Base-by-base conservation (phyloP, 2,888 invertebrate species). In the Sepioteuthis lessoniana region DNA sequence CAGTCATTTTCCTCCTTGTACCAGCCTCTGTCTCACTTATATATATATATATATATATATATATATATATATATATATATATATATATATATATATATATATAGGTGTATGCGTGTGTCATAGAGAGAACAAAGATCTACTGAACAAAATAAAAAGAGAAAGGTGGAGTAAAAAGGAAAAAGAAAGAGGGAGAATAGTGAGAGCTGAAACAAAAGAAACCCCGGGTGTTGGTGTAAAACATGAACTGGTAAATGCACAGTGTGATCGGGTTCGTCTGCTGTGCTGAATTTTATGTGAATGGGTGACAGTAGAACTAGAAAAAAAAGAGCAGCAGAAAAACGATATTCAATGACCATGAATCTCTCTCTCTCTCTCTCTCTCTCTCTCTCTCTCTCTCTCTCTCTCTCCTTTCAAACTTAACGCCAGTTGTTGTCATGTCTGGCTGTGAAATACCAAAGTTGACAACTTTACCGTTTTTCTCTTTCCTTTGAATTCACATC, bases 271-370 rank as follows among this genome's bases (percentile, higher is more conserved):
- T 76, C 76, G 76, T 76, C 76, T 76, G n/a, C n/a, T 76, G n/a
- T 35, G 76, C 13, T 35, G 76, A 76, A 76, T 76, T 42, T 21
- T 76, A 76, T 76, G 76, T n/a, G n/a, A 35, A 76, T 76, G 76
- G n/a, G 76, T 16, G 76, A 76, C 31, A 76, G 76, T 31, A 35
- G 19, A n/a, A 76, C 13, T 3, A 76, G n/a, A 16, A 10, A 76
- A n/a, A 76, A 76, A 76, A n/a, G n/a, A n/a, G n/a, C 3, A 55
- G 25, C 21, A 55, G 25, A 76, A 76, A n/a, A 76, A 35, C n/a
- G 76, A 76, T 76, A n/a, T 76, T n/a, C 76, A 76, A 76, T 76
- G 76, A 76, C 76, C 76, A 76, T 76, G n/a, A 35, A 76, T 76
- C 76, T 16, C n/a, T 76, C n/a, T 76, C 60, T 60, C 60, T 28